Evolutionary conservation across 2,113 vertebrate genomes (phyloP).

Genomic region (Mola mola): DNA sequence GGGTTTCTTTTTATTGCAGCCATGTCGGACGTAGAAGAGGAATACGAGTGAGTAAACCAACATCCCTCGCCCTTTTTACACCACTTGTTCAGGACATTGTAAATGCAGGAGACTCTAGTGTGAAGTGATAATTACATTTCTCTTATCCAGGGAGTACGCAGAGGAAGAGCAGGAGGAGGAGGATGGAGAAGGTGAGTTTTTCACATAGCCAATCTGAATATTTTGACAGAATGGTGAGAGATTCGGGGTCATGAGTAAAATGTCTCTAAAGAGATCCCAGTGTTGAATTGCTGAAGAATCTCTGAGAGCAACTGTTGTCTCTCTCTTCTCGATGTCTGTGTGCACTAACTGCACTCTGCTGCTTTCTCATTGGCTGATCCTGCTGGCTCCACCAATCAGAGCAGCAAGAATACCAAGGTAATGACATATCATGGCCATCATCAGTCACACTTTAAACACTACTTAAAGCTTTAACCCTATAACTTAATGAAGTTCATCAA

Average conservation of each 20-base stretch:
- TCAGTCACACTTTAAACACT: background rate
- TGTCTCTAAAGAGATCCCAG: background rate
- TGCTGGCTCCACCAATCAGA: constrained; percentile 53
- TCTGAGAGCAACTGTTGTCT: background rate
- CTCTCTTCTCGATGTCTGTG: background rate
- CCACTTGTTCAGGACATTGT: too few relatives aligned
- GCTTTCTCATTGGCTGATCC: constrained; percentile 33
- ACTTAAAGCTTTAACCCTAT: background rate
- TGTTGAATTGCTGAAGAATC: background rate
- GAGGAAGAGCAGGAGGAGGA: constrained; percentile 63
- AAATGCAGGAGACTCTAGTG: background rate
- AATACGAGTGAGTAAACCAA: constrained; percentile 80
- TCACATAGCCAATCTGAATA: too few relatives aligned
- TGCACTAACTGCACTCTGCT: constrained; percentile 18
- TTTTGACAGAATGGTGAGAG: too few relatives aligned
- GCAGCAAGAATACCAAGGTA: constrained; percentile 75
- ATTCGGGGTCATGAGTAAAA: background rate
- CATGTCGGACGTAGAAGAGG: constrained; percentile 84
- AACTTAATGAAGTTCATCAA: background rate
- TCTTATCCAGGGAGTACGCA: constrained; percentile 70
- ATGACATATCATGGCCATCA: background rate
- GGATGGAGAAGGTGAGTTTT: constrained; percentile 60
- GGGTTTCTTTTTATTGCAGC: constrained; percentile 43
- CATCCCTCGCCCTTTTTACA: background rate
- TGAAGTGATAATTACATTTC: background rate